Base-by-base conservation (phyloP, 2,113 vertebrate species). In the Synodontis membranacea region DNA sequence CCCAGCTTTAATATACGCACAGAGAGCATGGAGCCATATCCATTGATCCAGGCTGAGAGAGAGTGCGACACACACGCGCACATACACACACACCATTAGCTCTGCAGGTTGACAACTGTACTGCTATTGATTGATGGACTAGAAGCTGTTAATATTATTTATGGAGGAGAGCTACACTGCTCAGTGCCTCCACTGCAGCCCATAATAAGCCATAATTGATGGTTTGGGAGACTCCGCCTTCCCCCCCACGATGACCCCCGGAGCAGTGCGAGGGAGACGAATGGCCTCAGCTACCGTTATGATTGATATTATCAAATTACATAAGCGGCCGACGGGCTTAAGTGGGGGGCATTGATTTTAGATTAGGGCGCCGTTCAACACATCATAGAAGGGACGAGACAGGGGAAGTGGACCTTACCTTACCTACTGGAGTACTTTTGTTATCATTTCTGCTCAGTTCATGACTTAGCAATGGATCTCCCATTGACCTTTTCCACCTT, bases 171-270 rank as follows among this genome's bases (percentile, higher is more conserved):
- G 94, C 75, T 93, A 96, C 95, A 93, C 86, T 90, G 94, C 92
- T 94, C 94, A 92, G 91, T 94, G 93, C 94, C 92, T 95, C 93
- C 95, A 90, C 91, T 93, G 95, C 92, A 95, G 94, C 94, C 92
- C 90, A 95, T 98, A 97, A 97, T 97, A 97, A 96, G 96, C 95
- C 95, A 97, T 98, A 97, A 99, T 98, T 98, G 97, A 97, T 94
- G 94, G 95, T 95, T 96, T 93, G 93, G 93, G 95, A 97, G 95
- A 96, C 94, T 94, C 95, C 91, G 92, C 92, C 82, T 90, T 93
- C 93, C 91, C 88, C 84, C 86, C 90, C 88, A 92, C 93, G 93
- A 93, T 97, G 96, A 97, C 97, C 96, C 95, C 86, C 93, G 89
- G 93, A 93, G 94, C 95, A 93, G 94, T 95, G 95, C 94, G 96